A percentile compares a stretch with the other conserved stretches of the same genome.
These are phyloP conservation scores for Cariama cristata DNA, from an alignment of 2,113 vertebrate species.

Conservation along the genomic window DNA sequence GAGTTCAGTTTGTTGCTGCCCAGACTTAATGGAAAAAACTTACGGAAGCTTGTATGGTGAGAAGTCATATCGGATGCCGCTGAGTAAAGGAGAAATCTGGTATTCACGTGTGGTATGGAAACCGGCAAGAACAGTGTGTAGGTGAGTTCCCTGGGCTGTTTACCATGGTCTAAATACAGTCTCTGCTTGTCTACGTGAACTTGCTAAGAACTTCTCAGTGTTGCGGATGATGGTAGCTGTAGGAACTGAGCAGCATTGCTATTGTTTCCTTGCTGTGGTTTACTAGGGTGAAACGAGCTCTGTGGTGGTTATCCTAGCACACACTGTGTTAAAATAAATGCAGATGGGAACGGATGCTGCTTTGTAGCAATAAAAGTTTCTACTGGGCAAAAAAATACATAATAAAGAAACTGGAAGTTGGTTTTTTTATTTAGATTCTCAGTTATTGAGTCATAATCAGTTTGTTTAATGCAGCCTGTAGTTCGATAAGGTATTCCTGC, in stretches of 20 bases:
- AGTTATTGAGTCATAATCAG: not conserved
- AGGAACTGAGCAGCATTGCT: not conserved
- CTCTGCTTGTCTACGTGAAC: rapidly evolving
- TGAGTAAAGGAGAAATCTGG: not conserved
- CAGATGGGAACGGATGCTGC: not conserved
- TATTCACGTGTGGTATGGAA: rapidly evolving
- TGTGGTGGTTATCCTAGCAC: not conserved
- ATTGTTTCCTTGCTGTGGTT: not conserved
- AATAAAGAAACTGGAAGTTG: no score
- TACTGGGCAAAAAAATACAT: not conserved
- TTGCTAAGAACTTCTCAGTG: not conserved
- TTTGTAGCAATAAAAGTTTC: not conserved
- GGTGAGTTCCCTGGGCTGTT: not conserved
- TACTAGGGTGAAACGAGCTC: not conserved
- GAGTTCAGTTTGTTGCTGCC: rapidly evolving
- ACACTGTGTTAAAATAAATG: not conserved
- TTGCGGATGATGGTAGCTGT: not conserved
- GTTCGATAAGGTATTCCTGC: not conserved
- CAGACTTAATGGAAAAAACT: not conserved
- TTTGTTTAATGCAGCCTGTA: not conserved
- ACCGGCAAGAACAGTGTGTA: rapidly evolving
- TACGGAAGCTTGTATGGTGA: rapidly evolving
- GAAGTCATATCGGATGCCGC: rapidly evolving
- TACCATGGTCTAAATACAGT: rapidly evolving
- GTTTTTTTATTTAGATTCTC: no score